A percentile compares a stretch with the other conserved stretches of the same genome.
These are phyloP conservation scores for Salvelinus sp. DNA, from an alignment of 2,113 vertebrate species.

Conservation along the genomic window DNA sequence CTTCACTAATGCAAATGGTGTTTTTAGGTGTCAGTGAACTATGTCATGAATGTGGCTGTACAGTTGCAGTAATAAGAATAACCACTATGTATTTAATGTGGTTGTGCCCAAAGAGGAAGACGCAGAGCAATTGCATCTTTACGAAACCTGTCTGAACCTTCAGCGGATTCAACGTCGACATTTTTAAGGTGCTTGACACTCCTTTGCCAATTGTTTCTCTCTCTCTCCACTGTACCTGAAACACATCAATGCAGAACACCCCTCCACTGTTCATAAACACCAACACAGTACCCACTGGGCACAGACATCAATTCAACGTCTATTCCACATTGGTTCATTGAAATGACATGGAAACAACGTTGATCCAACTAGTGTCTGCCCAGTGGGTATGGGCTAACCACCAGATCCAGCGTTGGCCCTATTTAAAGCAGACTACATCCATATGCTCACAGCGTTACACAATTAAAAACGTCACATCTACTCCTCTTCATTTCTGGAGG, in stretches of 20 bases:
- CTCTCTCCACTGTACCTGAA: constrained; percentile 51
- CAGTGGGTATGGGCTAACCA: too few species aligned
- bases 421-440: too few species aligned
- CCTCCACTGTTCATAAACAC: constrained; percentile 24
- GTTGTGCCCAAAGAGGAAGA: constrained; percentile 53
- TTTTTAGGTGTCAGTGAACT: constrained; percentile 49
- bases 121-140: constrained; percentile 46
- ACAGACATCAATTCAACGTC: too few species aligned
- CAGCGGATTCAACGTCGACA: constrained; percentile 45
- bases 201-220: constrained; percentile 21
- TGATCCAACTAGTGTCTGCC: too few species aligned
- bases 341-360: too few species aligned
- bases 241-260: constrained; percentile 47
- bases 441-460: too few species aligned
- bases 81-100: neutral
- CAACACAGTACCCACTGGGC: neutral
- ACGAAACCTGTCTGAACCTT: constrained; percentile 44
- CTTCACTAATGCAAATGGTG: constrained; percentile 30
- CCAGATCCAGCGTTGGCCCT: too few species aligned
- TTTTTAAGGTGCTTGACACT: constrained; percentile 67
- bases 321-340: too few species aligned
- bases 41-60: constrained; percentile 16
- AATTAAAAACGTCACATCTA: too few species aligned
- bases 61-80: neutral
- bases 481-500: too few species aligned